Evolutionary conservation across 2,888 invertebrate species (phyloP), one percentile per base, ranked within the genome.

Genomic region (Cynaeus angustus): DNA sequence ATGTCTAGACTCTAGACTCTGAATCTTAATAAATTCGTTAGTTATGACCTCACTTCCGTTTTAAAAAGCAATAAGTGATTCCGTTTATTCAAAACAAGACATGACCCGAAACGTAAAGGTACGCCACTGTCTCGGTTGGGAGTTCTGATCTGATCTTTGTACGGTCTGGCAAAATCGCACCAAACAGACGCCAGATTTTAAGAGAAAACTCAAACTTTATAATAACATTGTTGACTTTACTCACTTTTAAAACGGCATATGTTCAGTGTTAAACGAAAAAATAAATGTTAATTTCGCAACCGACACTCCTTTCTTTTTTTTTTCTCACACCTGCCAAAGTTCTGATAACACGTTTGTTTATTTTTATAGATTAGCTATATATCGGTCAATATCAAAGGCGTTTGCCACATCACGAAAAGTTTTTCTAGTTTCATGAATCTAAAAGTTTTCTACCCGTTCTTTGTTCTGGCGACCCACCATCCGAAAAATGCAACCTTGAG

Each of bases 401-500:
- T n/a, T n/a, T n/a, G n/a, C n/a, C n/a, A n/a, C n/a, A n/a, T n/a
- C n/a, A n/a, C n/a, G n/a, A n/a, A n/a, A n/a, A n/a, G n/a, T n/a
- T n/a, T n/a, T n/a, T n/a, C n/a, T n/a, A n/a, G n/a, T n/a, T n/a
- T n/a, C n/a, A n/a, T n/a, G n/a, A n/a, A n/a, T n/a, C n/a, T n/a
- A n/a, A n/a, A n/a, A n/a, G n/a, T n/a, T 56, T 10, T 14, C 38
- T 3, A n/a, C 13, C 50, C 26, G 38, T 38, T 37, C 50, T n/a
- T 46, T 55, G 46, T 16, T 4, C 26, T 30, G 21, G 1, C 30
- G 37, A 43, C 26, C 53, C 6, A 7, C 37, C 50, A 65, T 69
- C 69, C 50, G 46, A 41, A 65, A 52, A 46, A 53, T 56, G 50
- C 69, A 69, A 58, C 69, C 69, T 69, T 69, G 69, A 45, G 8